These are phyloP conservation scores for Microplitis demolitor DNA, from an alignment of 1,140 invertebrate species.

Conservation along the genomic window DNA sequence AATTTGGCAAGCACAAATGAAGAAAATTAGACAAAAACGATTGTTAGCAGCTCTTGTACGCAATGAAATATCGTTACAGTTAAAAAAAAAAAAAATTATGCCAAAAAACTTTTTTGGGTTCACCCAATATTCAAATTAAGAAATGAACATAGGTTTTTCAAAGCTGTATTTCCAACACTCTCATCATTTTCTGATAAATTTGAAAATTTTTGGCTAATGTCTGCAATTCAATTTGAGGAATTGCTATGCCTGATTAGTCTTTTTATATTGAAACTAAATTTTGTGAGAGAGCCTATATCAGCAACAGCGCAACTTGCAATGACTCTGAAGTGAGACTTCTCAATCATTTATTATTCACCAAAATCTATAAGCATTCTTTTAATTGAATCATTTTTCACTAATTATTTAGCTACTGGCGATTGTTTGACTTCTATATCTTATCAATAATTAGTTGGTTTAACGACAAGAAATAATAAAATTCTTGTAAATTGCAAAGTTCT, in stretches of 20 bases:
- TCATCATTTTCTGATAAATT: constrained; percentile 9
- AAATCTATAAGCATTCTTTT: no score
- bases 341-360: no score
- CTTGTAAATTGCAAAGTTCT: no score
- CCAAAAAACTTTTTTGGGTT: constrained; percentile 16
- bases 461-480: no score
- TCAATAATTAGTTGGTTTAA: no score
- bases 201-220: constrained; percentile 26
- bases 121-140: constrained; percentile 20
- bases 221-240: constrained; percentile 9
- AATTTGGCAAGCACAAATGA: not conserved
- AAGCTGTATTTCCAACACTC: constrained; percentile 20
- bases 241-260: constrained; percentile 14
- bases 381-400: no score
- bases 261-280: constrained; percentile 12
- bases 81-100: not conserved
- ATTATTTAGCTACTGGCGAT: no score
- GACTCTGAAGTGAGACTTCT: no score
- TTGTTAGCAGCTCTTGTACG: constrained; percentile 9
- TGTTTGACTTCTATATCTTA: no score
- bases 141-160: constrained; percentile 11
- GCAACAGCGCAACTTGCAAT: not conserved
- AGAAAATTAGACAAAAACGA: constrained; percentile 18
- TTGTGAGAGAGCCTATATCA: constrained; percentile 13
- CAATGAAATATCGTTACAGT: constrained; percentile 3